Evolutionary conservation across 2,113 vertebrate genomes (phyloP).

Genomic region (Diadophis punctatus): DNA sequence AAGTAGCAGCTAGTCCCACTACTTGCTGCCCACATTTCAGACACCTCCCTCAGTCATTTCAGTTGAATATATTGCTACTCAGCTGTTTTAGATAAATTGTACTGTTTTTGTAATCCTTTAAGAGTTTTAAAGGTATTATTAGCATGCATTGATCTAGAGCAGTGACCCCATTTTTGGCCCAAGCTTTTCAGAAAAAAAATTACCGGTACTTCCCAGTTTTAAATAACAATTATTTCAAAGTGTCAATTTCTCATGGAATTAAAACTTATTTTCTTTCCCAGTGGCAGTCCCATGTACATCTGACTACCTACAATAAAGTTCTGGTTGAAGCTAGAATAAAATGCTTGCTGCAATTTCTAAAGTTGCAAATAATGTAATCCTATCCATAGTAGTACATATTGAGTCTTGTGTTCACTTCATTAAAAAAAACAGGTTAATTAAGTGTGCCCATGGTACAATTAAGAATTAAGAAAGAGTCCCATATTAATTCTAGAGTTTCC

Average conservation of each 20-base stretch:
- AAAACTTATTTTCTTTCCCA: not conserved
- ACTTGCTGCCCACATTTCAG: not conserved
- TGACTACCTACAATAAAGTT: not conserved
- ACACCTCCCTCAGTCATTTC: not conserved
- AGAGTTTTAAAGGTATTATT: not conserved
- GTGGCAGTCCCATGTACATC: not conserved
- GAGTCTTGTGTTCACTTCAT: not conserved
- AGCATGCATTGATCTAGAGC: not conserved
- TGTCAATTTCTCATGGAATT: not conserved
- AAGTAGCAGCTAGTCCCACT: not conserved
- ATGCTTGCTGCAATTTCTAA: not conserved
- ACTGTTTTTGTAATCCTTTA: not conserved
- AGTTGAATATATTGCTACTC: not conserved
- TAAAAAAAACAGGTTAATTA: not conserved
- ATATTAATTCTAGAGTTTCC: not conserved
- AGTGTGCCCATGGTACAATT: not conserved
- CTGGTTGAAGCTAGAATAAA: not conserved
- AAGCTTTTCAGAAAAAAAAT: not conserved
- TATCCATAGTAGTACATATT: not conserved
- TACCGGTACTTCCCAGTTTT: not conserved
- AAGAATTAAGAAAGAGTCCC: not conserved
- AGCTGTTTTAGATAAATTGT: not conserved
- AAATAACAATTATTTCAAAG: not conserved
- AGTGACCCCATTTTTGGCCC: not conserved
- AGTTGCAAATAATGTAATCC: not conserved